Evolutionary conservation across 2,888 invertebrate species (phyloP).

Genomic region (Augochlorella aurata): DNA sequence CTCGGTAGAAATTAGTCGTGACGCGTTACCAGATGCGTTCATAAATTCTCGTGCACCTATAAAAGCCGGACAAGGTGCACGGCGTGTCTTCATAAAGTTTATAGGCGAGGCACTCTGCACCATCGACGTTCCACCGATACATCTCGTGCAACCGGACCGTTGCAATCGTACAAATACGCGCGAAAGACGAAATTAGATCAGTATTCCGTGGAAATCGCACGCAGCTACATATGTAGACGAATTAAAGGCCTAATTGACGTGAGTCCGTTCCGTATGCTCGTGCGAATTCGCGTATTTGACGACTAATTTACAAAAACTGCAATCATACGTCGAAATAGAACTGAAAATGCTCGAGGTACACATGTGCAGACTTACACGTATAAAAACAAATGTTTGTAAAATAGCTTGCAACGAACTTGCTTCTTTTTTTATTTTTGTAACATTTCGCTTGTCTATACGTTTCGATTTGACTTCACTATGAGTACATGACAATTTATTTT

Average conservation of each 20-base stretch:
- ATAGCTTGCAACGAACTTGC: too few relatives aligned
- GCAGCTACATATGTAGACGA: constrained; percentile 13
- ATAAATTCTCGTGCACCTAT: constrained; percentile 43
- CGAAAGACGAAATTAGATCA: constrained; percentile 51
- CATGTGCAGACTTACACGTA: background rate
- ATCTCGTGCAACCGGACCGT: constrained; percentile 21
- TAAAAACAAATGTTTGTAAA: too few relatives aligned
- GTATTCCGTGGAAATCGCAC: constrained; percentile 38
- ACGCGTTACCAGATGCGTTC: constrained; percentile 48
- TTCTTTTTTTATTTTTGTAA: too few relatives aligned
- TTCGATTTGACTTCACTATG: too few relatives aligned
- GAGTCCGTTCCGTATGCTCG: background rate
- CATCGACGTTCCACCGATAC: constrained; percentile 21
- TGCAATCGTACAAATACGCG: constrained; percentile 33
- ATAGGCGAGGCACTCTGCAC: constrained; percentile 13
- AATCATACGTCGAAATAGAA: background rate
- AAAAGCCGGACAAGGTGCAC: constrained; percentile 22
- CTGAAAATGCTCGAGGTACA: background rate
- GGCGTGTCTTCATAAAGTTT: constrained; percentile 17
- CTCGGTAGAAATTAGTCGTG: constrained; percentile 37
- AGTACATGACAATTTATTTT: too few relatives aligned
- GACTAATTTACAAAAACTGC: background rate
- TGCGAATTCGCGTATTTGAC: background rate
- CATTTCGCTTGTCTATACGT: too few relatives aligned
- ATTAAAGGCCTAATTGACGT: constrained; percentile 9